A percentile compares a stretch with the other conserved stretches of the same genome.
These are phyloP conservation scores for Leptinotarsa defecta DNA, from an alignment of 1,140 invertebrate species.

Conservation along the genomic window DNA sequence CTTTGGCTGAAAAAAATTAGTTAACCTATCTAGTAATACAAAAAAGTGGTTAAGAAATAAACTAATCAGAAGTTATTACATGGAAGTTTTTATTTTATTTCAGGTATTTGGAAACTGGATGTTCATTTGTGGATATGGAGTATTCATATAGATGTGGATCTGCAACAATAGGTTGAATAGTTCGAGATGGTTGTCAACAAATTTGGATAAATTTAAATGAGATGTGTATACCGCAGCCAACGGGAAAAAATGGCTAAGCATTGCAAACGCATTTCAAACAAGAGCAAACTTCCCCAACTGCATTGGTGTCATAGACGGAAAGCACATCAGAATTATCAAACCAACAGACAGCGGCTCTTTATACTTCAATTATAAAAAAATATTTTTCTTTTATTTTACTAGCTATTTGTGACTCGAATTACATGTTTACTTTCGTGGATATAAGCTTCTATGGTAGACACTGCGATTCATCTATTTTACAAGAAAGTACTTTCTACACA, in stretches of 20 bases:
- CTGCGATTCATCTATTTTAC: not conserved
- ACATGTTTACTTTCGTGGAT: slow-evolving; percentile 19
- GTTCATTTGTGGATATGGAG: slow-evolving; percentile 6
- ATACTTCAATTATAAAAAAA: slow-evolving; percentile 57
- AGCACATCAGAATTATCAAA: slow-evolving; percentile 54
- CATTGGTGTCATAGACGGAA: slow-evolving; percentile 57
- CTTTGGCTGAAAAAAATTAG: not conserved
- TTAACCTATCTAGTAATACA: not conserved
- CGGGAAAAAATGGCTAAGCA: slow-evolving; percentile 37
- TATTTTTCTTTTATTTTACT: not conserved
- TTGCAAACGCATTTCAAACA: slow-evolving; percentile 43
- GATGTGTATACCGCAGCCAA: not conserved
- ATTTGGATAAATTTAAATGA: slow-evolving; percentile 19
- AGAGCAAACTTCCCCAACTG: slow-evolving; percentile 47
- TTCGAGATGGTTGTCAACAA: slow-evolving; percentile 3
- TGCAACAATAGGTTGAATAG: slow-evolving; percentile 12
- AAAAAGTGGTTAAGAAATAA: not conserved
- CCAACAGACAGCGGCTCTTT: slow-evolving; percentile 49
- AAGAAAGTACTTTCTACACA: not conserved
- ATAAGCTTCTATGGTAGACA: not conserved
- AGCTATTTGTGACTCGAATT: not conserved
- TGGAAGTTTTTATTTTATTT: not conserved
- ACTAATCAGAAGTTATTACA: not conserved
- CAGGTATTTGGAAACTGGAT: slow-evolving; percentile 15
- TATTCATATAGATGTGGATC: slow-evolving; percentile 15